Evolutionary conservation across 2,797 vertebrate genomes (phyloP).

Genomic region (Syndactyla subalaris): DNA sequence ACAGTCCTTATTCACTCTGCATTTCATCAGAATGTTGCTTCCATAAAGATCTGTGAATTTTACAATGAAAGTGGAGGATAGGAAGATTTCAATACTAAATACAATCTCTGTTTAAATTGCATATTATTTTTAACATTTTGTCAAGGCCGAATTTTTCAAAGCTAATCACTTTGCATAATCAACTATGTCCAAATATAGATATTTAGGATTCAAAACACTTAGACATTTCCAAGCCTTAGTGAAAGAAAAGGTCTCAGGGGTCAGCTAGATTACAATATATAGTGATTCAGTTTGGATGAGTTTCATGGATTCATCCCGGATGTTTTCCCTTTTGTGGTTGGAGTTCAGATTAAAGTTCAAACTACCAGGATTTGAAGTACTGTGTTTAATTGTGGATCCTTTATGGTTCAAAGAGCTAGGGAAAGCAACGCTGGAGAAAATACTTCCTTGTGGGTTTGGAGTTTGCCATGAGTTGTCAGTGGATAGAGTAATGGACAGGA

Average conservation of each 20-base stretch:
- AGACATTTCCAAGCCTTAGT: not conserved
- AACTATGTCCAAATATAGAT: not conserved
- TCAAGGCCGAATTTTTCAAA: not conserved
- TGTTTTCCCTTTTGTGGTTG: not conserved
- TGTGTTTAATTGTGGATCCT: not conserved
- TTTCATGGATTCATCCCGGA: not conserved
- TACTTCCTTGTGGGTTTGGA: not conserved
- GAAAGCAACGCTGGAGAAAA: not conserved
- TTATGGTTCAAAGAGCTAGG: not conserved
- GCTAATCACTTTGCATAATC: not conserved
- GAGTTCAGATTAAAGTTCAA: not conserved
- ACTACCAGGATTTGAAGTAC: not conserved
- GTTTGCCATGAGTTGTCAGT: not conserved
- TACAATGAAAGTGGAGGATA: not conserved
- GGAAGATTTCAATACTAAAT: not conserved
- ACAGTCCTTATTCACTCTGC: not conserved
- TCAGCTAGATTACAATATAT: not conserved
- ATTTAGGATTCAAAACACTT: not conserved
- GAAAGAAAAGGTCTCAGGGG: not conserved
- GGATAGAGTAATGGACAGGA: not conserved
- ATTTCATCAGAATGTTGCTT: not conserved
- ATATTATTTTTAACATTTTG: not conserved
- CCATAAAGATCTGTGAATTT: not conserved
- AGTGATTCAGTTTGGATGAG: not conserved
- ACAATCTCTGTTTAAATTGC: not conserved